Evolutionary conservation across 2,113 vertebrate genomes (phyloP), one percentile per base, ranked within the genome.

Genomic region (Pterocles burchelli): DNA sequence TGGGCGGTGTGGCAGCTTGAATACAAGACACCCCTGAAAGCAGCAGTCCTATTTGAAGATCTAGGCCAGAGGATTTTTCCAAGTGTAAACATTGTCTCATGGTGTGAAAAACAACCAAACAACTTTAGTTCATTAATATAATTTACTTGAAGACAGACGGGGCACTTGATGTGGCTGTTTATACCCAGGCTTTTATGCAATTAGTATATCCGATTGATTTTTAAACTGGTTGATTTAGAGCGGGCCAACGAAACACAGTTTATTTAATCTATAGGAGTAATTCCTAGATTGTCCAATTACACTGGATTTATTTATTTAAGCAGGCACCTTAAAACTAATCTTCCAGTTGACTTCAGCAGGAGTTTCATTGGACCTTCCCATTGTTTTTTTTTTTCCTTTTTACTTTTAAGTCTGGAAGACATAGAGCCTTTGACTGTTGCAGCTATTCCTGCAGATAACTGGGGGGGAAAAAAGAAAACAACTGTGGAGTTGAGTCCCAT

Each of bases 71-170:
- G 70, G n/a, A 49, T 78, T 95, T 84, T 89, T 77, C 79, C 68
- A 90, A 72, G 61, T 87, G 73, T 89, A 90, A 95, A 95, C 76
- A 75, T 78, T 92, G 76, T 71, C 57, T 92, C 72, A 38, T 89
- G 65, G 67, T 84, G 79, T 92, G 73, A 95, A 92, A 93, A 95
- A 61, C 83, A 96, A 80, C 88, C 63, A 84, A 57, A 90, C 85
- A 77, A 28, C 81, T 95, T 92, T 61, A 55, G 82, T 93, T 95
- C 48, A 63, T 95, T 92, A 94, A 90, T 88, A 20, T 61, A 78
- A 90, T 93, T 94, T 93, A 84, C 74, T 88, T 90, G 88, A 90
- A 88, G 85, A 68, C 65, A 81, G 86, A 81, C 73, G 81, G 11
- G 86, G 79, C 49, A 34, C 70, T 92, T 90, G 76, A 81, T 79